phyloP scores from a whole-genome alignment of 2,113 vertebrate species.

The Epinephelus lanceolatus region DNA sequence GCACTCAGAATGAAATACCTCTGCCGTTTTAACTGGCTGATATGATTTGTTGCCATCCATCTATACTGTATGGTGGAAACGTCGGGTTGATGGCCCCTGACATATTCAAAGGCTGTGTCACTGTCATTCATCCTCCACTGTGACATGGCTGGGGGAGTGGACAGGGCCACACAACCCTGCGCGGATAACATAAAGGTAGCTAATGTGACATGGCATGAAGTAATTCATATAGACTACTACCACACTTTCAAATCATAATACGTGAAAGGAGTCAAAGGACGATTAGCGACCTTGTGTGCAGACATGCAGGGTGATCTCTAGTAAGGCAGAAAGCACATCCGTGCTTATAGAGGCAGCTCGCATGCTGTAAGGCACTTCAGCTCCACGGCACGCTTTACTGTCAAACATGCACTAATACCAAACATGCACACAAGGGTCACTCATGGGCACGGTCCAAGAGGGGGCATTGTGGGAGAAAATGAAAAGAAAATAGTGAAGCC shows the following conservation, averaged over 20 bases:
- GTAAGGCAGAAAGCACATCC: constrained; percentile 35
- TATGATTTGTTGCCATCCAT: constrained; percentile 12
- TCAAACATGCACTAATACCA: constrained; percentile 36
- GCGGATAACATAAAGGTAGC: constrained; percentile 42
- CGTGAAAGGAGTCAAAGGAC: constrained; percentile 64
- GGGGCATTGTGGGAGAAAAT: constrained; percentile 47
- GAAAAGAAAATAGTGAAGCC: constrained; percentile 54
- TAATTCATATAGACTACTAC: constrained; percentile 45
- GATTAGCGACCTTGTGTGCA: constrained; percentile 53
- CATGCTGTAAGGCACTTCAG: constrained; percentile 34
- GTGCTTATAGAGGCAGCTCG: constrained; percentile 8
- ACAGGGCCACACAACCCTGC: constrained; percentile 9
- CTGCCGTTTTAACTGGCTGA: constrained; percentile 14
- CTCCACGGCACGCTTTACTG: constrained; percentile 17
- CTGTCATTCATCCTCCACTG: constrained; percentile 62
- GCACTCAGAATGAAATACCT: not conserved
- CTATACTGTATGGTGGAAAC: constrained; percentile 6
- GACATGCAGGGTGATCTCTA: constrained; percentile 25
- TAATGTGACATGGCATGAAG: constrained; percentile 58
- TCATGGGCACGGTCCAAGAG: constrained; percentile 7
- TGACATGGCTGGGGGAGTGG: constrained; percentile 46
- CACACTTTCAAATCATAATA: constrained; percentile 39
- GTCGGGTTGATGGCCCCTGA: constrained; percentile 51
- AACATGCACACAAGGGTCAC: constrained; percentile 31
- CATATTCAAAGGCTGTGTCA: constrained; percentile 55